Evolutionary conservation across 1,140 invertebrate species (phyloP), one percentile per base, ranked within the genome.

Genomic region (Hylaeus volcanicus): DNA sequence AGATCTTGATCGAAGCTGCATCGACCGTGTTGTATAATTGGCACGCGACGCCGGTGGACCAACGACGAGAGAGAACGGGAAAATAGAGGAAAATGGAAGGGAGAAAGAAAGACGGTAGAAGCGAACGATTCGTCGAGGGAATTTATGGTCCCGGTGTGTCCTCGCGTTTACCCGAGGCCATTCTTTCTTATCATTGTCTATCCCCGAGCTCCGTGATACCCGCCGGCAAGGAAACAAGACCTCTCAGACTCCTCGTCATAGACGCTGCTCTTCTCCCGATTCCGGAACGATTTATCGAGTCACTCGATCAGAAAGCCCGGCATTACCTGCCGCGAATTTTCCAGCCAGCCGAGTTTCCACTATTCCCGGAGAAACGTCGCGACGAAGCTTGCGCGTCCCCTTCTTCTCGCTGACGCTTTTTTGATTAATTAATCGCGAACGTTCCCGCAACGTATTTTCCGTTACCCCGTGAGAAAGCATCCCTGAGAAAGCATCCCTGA

Each of bases 141-240:
- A 86, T 86, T 86, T 85, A 86, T 79, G 79, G 76, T 60, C 79
- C 65, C 66, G 74, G 58, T 85, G 83, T 74, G 77, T 81, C 73
- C 69, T 66, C 53, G 53, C 70, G 83, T 51, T 86, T 82, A 79
- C 74, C 74, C 60, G 58, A 26, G 56, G 45, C 71, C 66, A 55
- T 85, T 82, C 79, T 60, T 86, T 72, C 83, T 86, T 85, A 85
- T 86, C 84, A 82, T 85, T 79, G 83, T 85, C 84, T 82, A 72
- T 82, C 79, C 65, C 53, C 37, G 5, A 55, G 73, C 65, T 55
- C 14, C 58, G 55, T 53, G 69, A 83, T 74, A 74, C 56, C 70
- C 48, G 43, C 14, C 14, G 73, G 70, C 51, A 48, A 68, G 11
- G 73, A 65, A 65, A 72, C 76, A 72, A 78, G 48, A 78, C 76